Base-by-base conservation (phyloP, 2,113 vertebrate genomes). In the Melospiza georgiana region DNA sequence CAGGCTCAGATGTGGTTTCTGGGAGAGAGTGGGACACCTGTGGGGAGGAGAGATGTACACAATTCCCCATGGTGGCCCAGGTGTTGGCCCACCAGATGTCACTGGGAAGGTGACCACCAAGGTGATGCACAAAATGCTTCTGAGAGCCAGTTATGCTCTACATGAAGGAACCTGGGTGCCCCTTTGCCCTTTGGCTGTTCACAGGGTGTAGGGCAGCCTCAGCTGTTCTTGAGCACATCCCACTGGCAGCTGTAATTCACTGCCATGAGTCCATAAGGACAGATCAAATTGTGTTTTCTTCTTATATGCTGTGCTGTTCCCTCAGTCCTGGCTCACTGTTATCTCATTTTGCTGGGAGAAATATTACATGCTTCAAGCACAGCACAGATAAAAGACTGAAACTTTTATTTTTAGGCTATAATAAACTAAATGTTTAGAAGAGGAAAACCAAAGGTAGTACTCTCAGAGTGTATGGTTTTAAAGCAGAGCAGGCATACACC, bases 1-100 rank as follows among this genome's bases (percentile, higher is more conserved):
- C 1, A 0, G 4, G 17, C 16, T 18, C 18, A 2, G 13, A 14
- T 0, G 0, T 37, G 25, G n/a, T 33, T 28, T 12, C 69, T 7
- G 7, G 15, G 46, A 20, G 15, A 65, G 13, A 71, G 51, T 0
- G 2, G 43, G 44, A 37, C 59, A 90, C 66, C 41, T 2, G 5
- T 27, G 13, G 39, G 0, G 6, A 59, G 57, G 48, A 67, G 52
- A 59, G 23, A 28, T 11, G 19, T 22, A 2, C 33, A 20, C 39
- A n/a, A 12, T 6, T 23, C 15, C 19, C 9, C 30, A 3, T 0
- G 0, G 21, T 39, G 49, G n/a, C 28, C 54, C 48, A 44, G 30
- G 37, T 7, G 1, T 2, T 71, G 67, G 16, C 35, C 35, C 1
- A 2, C 10, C 9, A 55, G 52, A 31, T 4, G 9, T 43, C 39